phyloP scores from a whole-genome alignment of 2,797 vertebrate genomes.

The Liparis tanakae region DNA sequence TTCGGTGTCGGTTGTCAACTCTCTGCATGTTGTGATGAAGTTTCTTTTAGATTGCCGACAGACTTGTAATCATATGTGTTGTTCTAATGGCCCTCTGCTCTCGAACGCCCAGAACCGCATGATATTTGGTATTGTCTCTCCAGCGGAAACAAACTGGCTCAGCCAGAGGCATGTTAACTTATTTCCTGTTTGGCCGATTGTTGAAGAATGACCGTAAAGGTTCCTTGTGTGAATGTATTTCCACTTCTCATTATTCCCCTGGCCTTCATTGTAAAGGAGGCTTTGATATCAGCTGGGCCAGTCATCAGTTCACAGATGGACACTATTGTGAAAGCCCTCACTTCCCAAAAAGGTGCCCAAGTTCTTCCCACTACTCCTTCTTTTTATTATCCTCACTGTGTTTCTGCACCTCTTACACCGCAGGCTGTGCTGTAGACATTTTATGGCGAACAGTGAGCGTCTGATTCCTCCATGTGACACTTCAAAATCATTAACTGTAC shows the following conservation, averaged over 20 bases:
- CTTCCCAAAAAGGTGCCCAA: not conserved
- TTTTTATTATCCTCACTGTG: conserved; percentile 12
- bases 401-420: not conserved
- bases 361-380: not conserved
- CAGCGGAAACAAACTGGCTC: conserved; percentile 64
- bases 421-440: not conserved
- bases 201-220: conserved; percentile 48
- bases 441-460: not conserved
- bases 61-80: conserved; percentile 34
- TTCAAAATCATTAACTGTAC: not conserved
- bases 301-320: conserved; percentile 20
- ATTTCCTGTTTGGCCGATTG: conserved; percentile 70
- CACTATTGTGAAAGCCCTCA: not conserved
- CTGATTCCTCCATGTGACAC: conserved; percentile 36
- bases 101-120: conserved; percentile 36
- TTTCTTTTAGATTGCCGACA: conserved; percentile 34
- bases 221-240: conserved; percentile 38
- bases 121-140: conserved; percentile 52
- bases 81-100: conserved; percentile 50
- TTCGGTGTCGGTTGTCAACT: not conserved
- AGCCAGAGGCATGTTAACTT: conserved; percentile 58
- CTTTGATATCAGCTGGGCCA: conserved; percentile 13
- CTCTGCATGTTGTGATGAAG: not conserved
- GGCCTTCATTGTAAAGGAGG: not conserved
- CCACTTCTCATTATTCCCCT: conserved; percentile 15